phyloP scores from a whole-genome alignment of 2,888 invertebrate species.

The Galeopsomyia nigrocyanea region DNA sequence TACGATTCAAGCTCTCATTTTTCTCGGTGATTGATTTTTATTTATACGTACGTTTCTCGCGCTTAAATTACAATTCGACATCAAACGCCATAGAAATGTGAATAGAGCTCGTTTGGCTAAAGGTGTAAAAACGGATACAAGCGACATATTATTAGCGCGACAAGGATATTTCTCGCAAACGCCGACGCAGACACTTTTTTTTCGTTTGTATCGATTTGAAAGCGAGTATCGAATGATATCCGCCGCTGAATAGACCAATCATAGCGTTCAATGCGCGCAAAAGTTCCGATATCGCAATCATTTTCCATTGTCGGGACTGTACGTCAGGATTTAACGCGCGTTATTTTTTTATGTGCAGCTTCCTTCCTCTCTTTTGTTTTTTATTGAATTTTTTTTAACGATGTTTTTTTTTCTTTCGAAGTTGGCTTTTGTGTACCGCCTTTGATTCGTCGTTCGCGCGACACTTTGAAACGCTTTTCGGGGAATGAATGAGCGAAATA shows the following conservation, averaged over 20 bases:
- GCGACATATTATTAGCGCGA: constrained; percentile 45
- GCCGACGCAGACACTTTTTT: not conserved
- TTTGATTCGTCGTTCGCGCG: too few species aligned
- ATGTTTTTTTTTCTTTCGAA: too few species aligned
- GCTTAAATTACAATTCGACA: constrained; percentile 13
- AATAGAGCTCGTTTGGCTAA: constrained; percentile 56
- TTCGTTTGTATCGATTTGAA: constrained; percentile 8
- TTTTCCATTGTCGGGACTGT: constrained; percentile 36
- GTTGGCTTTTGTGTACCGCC: too few species aligned
- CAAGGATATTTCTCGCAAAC: constrained; percentile 1
- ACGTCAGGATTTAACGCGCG: not conserved
- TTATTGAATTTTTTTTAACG: too few species aligned
- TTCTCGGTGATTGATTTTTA: not conserved
- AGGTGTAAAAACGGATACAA: constrained; percentile 1
- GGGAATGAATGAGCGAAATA: too few species aligned
- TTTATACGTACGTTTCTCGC: not conserved
- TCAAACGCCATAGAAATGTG: constrained; percentile 39
- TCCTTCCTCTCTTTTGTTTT: too few species aligned
- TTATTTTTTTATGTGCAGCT: too few species aligned
- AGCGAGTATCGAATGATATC: constrained; percentile 42
- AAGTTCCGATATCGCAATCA: constrained; percentile 49
- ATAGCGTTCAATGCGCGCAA: constrained; percentile 36
- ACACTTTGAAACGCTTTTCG: too few species aligned
- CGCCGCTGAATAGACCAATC: constrained; percentile 55
- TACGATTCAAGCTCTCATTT: not conserved